Evolutionary conservation across 2,888 invertebrate genomes (phyloP).

Genomic region (Tromatobia lineatoria): DNA sequence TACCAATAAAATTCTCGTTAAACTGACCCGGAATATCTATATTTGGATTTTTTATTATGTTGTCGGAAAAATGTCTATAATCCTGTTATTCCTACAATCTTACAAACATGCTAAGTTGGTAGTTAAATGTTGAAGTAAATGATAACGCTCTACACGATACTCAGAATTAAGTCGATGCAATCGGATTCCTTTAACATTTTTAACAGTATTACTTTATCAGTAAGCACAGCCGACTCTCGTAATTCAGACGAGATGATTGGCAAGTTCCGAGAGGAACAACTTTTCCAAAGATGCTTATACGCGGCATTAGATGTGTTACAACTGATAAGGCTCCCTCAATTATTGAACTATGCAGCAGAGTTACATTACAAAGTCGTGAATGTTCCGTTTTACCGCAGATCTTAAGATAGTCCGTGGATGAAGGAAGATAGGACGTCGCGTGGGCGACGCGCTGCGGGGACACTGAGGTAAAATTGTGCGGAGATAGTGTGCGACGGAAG

Average conservation of each 20-base stretch:
- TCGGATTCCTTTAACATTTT: not conserved
- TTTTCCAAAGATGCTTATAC: not conserved
- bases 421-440: conserved; percentile 28
- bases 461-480: conserved; percentile 26
- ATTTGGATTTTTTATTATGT: no score
- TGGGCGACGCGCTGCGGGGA: conserved; percentile 30
- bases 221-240: not conserved
- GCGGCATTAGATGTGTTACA: conserved; percentile 1
- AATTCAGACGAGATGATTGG: not conserved
- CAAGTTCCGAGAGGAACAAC: not conserved
- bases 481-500: conserved; percentile 5
- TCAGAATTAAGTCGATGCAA: no score
- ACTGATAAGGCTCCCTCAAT: conserved; percentile 39
- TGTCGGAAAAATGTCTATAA: no score
- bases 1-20: no score
- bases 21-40: no score
- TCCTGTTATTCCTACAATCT: no score
- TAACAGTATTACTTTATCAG: not conserved
- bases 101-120: no score
- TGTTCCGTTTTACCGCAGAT: conserved; percentile 49
- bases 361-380: conserved; percentile 50
- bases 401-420: conserved; percentile 38
- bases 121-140: no score
- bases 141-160: no score
- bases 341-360: conserved; percentile 31